Conservation (phyloP, 2,113 vertebrate species). For the Trichomycterus rosablanca region DNA sequence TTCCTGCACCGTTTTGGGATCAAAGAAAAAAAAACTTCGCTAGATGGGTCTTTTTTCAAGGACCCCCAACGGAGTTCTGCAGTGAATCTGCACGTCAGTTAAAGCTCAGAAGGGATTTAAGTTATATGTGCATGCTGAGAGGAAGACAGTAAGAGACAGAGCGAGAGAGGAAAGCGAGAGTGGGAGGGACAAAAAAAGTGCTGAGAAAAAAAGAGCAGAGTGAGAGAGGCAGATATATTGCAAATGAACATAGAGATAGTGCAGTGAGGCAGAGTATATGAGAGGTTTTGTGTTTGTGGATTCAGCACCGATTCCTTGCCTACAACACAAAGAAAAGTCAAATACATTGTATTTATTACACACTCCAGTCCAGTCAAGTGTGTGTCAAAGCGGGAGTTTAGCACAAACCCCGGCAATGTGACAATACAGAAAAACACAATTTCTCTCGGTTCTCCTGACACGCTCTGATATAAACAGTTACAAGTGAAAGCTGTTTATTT, state of each 20-base stretch:
- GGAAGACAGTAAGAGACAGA: constrained; percentile 51
- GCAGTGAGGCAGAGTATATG: constrained; percentile 16
- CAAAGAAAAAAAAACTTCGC: no score
- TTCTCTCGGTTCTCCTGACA: no score
- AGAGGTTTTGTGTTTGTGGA: neutral
- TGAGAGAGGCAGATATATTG: neutral
- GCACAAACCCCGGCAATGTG: no score
- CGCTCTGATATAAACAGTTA: no score
- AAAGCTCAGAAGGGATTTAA: constrained; percentile 54
- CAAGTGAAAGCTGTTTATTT: no score
- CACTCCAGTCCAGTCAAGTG: constrained; percentile 60
- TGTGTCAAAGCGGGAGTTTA: constrained; percentile 42
- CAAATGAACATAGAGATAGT: neutral
- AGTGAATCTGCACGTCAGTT: constrained; percentile 13
- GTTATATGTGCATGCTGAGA: constrained; percentile 58
- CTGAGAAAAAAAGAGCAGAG: neutral
- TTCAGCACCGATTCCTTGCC: neutral
- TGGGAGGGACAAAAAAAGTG: constrained; percentile 14
- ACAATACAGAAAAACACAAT: no score
- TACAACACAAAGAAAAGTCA: no score
- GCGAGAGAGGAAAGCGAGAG: constrained; percentile 31
- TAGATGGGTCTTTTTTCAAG: constrained; percentile 9
- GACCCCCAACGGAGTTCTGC: constrained; percentile 30
- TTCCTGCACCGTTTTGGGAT: no score
- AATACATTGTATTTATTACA: constrained; percentile 58